Base-by-base conservation (phyloP, 2,888 invertebrate genomes). In the Frankliniella fusca region DNA sequence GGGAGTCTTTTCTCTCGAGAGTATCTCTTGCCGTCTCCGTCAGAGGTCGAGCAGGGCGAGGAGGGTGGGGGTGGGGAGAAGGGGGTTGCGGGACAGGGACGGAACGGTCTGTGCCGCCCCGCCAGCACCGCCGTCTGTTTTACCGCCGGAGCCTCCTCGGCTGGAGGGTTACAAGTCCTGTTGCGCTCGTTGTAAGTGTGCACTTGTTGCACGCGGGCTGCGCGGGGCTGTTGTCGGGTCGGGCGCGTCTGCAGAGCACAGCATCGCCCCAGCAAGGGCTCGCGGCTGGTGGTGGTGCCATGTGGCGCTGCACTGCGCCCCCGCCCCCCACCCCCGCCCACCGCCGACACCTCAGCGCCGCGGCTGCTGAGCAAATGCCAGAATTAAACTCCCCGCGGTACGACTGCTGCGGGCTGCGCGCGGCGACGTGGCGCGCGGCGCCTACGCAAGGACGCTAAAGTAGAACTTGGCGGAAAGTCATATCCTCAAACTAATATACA, bases 401-500 rank as follows among this genome's bases (percentile, higher is more conserved):
- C 61, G n/a, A 61, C 61, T 61, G n/a, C 54, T 3, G 54, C 54
- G n/a, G n/a, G 61, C 61, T 61, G 61, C 61, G 11, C 15, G 61
- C 18, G 15, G 20, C 15, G 54, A 9, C 54, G 38, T 54, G 54
- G 54, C 12, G 54, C 61, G 61, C 61, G 61, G n/a, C 61, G 61
- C 61, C 61, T 20, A 61, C 7, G 61, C 61, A 18, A 20, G 61
- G 61, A 61, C 61, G 61, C 20, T 18, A 61, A 18, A 76, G 70
- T 12, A 10, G 23, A 76, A 76, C 61, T 76, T 23, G 27, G 70
- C 70, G 70, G 70, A 76, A 76, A 76, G 70, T 76, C 70, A 76
- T 76, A 76, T 76, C 70, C 23, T 27, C 70, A 76, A 76, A 76
- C 70, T 76, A 76, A 27, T 27, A 76, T 27, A 61, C 61, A 61